Evolutionary conservation across 2,113 vertebrate genomes (phyloP).

Genomic region (Trachemys scripta): DNA sequence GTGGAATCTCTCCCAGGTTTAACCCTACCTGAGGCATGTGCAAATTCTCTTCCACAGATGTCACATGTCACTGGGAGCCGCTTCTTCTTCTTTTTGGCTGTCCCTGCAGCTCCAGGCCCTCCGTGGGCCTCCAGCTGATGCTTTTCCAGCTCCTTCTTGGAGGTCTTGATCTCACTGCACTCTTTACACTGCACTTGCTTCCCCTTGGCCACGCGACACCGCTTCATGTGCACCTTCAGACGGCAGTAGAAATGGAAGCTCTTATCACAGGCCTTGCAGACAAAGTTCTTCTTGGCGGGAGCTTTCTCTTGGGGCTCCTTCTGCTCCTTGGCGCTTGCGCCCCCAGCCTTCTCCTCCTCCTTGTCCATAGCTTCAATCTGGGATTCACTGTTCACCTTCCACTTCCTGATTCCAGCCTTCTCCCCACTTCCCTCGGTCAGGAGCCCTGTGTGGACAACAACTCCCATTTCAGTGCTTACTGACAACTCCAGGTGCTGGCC

Average conservation of each 20-base stretch:
- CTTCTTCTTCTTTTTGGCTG: conserved; percentile 80
- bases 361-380: conserved; percentile 60
- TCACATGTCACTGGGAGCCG: conserved; percentile 80
- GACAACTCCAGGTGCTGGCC: neutral
- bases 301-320: conserved; percentile 31
- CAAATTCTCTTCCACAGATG: conserved; percentile 88
- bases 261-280: conserved; percentile 87
- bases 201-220: conserved; percentile 81
- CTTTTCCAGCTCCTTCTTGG: conserved; percentile 80
- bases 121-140: conserved; percentile 80
- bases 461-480: neutral
- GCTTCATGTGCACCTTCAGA: conserved; percentile 84
- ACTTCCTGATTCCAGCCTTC: conserved; percentile 24
- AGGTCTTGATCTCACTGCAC: conserved; percentile 69
- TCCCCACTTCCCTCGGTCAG: conserved; percentile 42
- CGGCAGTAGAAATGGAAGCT: conserved; percentile 88
- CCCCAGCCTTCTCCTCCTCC: conserved; percentile 25
- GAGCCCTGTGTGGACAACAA: conserved; percentile 52
- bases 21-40: conserved; percentile 86
- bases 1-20: neutral
- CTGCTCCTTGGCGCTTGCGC: neutral
- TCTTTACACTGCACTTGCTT: conserved; percentile 79
- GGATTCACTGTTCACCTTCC: conserved; percentile 56
- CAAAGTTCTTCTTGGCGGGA: conserved; percentile 77
- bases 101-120: neutral